phyloP scores from a whole-genome alignment of 2,888 invertebrate species.

The Lepidocyrtoides sp. region DNA sequence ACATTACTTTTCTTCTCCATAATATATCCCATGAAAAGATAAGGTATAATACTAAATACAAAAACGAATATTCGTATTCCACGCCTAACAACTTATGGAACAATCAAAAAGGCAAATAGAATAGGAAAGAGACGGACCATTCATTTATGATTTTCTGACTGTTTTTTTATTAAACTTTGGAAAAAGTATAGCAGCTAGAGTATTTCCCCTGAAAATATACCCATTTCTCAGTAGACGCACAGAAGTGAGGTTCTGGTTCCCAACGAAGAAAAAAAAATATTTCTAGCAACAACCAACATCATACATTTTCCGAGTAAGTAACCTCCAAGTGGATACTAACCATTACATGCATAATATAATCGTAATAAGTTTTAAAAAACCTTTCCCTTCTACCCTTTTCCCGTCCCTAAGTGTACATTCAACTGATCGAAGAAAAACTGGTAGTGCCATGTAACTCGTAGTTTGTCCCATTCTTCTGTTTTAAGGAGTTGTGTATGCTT shows the following conservation, averaged over 20 bases:
- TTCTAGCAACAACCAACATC: not conserved
- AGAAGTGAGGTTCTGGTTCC: not conserved
- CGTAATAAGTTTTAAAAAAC: conserved; percentile 54
- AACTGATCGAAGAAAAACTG: not conserved
- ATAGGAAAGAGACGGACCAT: not conserved
- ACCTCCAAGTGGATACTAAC: conserved; percentile 43
- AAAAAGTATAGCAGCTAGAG: not conserved
- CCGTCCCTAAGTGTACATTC: not conserved
- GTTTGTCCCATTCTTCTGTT: not conserved
- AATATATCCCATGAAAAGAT: conserved; percentile 1
- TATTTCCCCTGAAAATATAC: not conserved
- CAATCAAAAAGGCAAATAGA: conserved; percentile 1
- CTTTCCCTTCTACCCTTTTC: conserved; percentile 16
- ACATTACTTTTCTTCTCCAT: too few species aligned
- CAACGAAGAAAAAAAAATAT: not conserved
- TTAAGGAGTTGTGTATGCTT: not conserved
- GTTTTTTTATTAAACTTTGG: too few species aligned
- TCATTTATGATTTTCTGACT: not conserved
- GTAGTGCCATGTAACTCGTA: too few species aligned
- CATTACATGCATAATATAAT: conserved; percentile 74
- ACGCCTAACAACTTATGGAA: not conserved
- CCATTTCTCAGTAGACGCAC: not conserved
- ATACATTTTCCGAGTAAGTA: conserved; percentile 2
- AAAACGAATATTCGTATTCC: conserved; percentile 18
- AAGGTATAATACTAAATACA: not conserved